Evolutionary conservation across 2,888 invertebrate species (phyloP), one percentile per base, ranked within the genome.

Genomic region (Pardosa pseudoannulata): DNA sequence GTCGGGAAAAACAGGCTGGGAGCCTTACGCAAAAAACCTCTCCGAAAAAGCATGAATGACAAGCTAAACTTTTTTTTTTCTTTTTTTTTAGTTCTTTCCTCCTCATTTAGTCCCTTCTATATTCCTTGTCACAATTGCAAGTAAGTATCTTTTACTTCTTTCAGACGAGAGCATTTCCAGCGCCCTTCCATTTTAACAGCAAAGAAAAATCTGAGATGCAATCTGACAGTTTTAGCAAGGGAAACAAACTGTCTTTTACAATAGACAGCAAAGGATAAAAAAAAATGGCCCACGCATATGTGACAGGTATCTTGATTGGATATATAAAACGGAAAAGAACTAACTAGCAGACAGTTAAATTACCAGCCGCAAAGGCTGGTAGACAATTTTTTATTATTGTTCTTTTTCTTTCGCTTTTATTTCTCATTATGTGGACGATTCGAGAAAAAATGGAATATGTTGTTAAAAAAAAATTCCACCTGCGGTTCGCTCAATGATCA

Each of bases 401-500:
- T 67, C n/a, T 32, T 11, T 32, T 6, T 9, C 9, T 32, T 16
- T 67, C 16, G 29, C 11, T 46, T 16, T 16, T 46, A 36, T 46
- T 11, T 46, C 36, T 7, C 6, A 36, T 36, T 36, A 36, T 36
- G 11, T 36, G 36, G 5, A 16, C 16, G 46, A 16, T 16, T 46
- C 46, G 46, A 36, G n/a, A 9, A 13, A 46, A 46, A 46, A 46
- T 46, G 46, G 9, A 9, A 5, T 5, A 36, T 36, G 9, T 36
- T 36, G 9, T 7, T 5, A 9, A 7, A 36, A 9, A 36, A 36
- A 36, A 36, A 36, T 7, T 46, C 23, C 6, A 56, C 23, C 19
- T 56, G 56, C 3, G 36, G 36, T 5, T 36, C 82, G 75, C 76
- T 62, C 73, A 56, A 64, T 11, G 72, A 41, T 85, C 78, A 78